Conservation (phyloP, 2,797 vertebrate genomes). For the Enteromius anoplus region DNA sequence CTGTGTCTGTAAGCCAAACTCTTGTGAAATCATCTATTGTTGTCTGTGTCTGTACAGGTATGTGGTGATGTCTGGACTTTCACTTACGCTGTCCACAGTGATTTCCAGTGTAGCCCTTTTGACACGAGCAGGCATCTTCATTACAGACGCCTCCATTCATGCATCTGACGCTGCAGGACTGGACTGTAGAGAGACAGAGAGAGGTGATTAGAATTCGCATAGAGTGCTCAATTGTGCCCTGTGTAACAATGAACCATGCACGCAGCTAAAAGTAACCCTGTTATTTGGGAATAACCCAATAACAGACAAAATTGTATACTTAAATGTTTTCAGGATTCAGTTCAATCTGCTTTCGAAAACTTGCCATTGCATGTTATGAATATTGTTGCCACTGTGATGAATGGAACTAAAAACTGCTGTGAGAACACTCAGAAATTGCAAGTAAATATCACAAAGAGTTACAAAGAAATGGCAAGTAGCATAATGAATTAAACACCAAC, state of each 20-base stretch:
- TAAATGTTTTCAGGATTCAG: not conserved
- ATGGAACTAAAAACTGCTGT: not conserved
- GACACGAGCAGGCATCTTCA: constrained; percentile 84
- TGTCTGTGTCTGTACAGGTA: constrained; percentile 3
- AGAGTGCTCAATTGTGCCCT: constrained; percentile 1
- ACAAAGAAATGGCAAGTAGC: not conserved
- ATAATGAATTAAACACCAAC: not conserved
- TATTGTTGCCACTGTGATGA: not conserved
- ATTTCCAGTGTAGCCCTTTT: constrained; percentile 86
- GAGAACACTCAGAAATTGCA: not conserved
- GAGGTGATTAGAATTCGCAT: not conserved
- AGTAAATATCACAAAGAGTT: not conserved
- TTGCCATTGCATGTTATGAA: not conserved
- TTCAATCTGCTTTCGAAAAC: not conserved
- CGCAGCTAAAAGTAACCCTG: not conserved
- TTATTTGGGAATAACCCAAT: not conserved
- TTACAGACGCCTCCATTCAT: constrained; percentile 90
- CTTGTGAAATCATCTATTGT: constrained; percentile 4
- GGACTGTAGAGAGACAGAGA: constrained; percentile 70
- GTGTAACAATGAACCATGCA: not conserved
- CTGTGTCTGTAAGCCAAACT: not conserved
- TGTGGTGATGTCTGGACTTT: not conserved
- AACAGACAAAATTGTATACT: not conserved
- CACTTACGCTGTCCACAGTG: constrained; percentile 93
- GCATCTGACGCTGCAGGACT: constrained; percentile 86